Conservation (phyloP, 2,888 invertebrate species). For the Cristatella mucedo region DNA sequence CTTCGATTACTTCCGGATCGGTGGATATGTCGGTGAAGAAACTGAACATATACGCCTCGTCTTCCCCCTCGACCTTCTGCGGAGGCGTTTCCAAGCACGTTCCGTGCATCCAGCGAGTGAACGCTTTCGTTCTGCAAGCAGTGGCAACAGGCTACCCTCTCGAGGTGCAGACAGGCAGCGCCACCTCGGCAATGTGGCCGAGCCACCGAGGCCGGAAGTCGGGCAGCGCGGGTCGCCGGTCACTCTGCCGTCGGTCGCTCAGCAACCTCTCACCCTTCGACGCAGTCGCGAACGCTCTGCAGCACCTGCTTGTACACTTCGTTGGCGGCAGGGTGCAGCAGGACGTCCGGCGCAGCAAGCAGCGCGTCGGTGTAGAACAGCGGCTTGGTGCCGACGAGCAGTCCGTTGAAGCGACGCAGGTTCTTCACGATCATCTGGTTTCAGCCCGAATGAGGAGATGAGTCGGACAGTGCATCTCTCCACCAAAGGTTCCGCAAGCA, state of each 20-base stretch:
- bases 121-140: constrained; percentile 48
- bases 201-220: too few species aligned
- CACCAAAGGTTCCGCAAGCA: too few species aligned
- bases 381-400: constrained; percentile 45
- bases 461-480: too few species aligned
- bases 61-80: constrained; percentile 46
- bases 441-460: too few species aligned
- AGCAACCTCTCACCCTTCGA: constrained; percentile 54
- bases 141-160: neutral
- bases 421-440: constrained; percentile 53
- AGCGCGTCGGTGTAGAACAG: constrained; percentile 65
- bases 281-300: constrained; percentile 56
- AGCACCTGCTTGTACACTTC: constrained; percentile 64
- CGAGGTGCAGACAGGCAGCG: too few species aligned
- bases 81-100: constrained; percentile 59
- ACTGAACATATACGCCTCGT: constrained; percentile 51
- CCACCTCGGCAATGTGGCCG: too few species aligned
- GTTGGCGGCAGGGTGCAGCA: constrained; percentile 54
- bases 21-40: constrained; percentile 63
- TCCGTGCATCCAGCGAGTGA: constrained; percentile 69
- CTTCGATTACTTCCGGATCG: constrained; percentile 53
- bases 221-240: too few species aligned
- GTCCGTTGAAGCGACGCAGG: constrained; percentile 51
- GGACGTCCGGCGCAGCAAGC: constrained; percentile 57
- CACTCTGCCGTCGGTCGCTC: too few species aligned